Conservation (phyloP, 2,888 invertebrate genomes). For the Gasteruption jaculator region DNA sequence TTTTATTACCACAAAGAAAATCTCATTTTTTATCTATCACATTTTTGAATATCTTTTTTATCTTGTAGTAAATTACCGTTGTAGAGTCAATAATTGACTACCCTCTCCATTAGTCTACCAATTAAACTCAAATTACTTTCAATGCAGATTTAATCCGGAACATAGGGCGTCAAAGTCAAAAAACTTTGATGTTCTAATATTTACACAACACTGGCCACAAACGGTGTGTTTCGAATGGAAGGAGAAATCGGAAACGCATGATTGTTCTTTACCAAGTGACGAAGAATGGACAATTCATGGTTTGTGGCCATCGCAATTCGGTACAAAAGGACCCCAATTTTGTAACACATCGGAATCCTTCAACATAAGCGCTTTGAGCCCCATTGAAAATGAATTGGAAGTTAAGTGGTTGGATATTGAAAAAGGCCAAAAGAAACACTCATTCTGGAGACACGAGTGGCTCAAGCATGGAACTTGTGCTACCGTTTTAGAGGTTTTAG, state of each 20-base stretch:
- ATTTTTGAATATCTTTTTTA: no score
- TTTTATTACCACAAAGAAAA: no score
- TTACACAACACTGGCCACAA: slow-evolving; percentile 77
- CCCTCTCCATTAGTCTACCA: no score
- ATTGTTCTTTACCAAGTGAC: slow-evolving; percentile 63
- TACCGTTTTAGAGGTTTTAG: slow-evolving; percentile 55
- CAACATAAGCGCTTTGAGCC: slow-evolving; percentile 58
- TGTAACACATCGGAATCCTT: slow-evolving; percentile 70
- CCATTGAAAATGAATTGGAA: slow-evolving; percentile 58
- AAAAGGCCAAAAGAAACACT: slow-evolving; percentile 54
- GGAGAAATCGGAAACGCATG: slow-evolving; percentile 57
- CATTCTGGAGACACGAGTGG: slow-evolving; percentile 81
- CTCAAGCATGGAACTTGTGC: slow-evolving; percentile 80
- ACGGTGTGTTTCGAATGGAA: slow-evolving; percentile 71
- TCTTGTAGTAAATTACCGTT: no score
- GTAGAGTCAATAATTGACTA: no score
- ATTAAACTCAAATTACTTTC: no score
- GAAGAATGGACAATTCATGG: slow-evolving; percentile 76
- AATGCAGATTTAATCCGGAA: no score
- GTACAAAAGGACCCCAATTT: slow-evolving; percentile 64
- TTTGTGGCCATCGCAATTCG: slow-evolving; percentile 73
- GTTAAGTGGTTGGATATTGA: slow-evolving; percentile 72
- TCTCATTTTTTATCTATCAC: no score
- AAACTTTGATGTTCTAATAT: slow-evolving; percentile 73
- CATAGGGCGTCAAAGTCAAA: slow-evolving; percentile 30